Evolutionary conservation across 2,888 invertebrate genomes (phyloP).

Genomic region (Frankliniella fusca): DNA sequence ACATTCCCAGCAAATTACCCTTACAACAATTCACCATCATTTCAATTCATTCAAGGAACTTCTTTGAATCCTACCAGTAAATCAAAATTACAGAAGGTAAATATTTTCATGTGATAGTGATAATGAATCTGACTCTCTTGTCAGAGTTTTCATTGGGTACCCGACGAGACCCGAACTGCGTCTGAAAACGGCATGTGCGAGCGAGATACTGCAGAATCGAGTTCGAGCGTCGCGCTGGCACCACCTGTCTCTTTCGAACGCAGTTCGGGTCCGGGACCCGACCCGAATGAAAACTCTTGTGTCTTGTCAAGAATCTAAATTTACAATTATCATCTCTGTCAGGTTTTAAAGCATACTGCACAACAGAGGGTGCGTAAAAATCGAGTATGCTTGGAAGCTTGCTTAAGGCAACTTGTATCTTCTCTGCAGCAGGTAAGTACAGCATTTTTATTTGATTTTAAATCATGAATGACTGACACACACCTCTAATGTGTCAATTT

Average conservation of each 20-base stretch:
- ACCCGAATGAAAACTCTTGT: no score
- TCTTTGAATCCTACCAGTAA: conserved; percentile 67
- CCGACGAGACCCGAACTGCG: no score
- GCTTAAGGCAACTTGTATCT: conserved; percentile 66
- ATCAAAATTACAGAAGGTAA: conserved; percentile 67
- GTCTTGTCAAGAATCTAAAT: no score
- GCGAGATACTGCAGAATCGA: no score
- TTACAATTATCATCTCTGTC: conserved; percentile 33
- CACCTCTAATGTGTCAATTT: no score
- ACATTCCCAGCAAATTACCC: conserved; percentile 73
- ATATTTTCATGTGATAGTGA: conserved; percentile 23
- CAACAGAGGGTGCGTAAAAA: conserved; percentile 79
- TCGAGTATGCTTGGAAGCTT: conserved; percentile 81
- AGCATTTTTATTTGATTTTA: no score
- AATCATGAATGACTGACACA: no score
- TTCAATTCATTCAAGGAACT: conserved; percentile 63
- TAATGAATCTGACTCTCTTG: not conserved
- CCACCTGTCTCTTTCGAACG: no score
- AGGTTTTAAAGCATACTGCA: conserved; percentile 70
- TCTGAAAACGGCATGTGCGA: no score
- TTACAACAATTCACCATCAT: conserved; percentile 59
- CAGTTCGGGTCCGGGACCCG: no score
- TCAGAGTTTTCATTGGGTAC: no score
- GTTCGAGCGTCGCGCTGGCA: no score
- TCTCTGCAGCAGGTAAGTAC: conserved; percentile 57